Base-by-base conservation (phyloP, 2,888 invertebrate species). In the Amiota mariae region DNA sequence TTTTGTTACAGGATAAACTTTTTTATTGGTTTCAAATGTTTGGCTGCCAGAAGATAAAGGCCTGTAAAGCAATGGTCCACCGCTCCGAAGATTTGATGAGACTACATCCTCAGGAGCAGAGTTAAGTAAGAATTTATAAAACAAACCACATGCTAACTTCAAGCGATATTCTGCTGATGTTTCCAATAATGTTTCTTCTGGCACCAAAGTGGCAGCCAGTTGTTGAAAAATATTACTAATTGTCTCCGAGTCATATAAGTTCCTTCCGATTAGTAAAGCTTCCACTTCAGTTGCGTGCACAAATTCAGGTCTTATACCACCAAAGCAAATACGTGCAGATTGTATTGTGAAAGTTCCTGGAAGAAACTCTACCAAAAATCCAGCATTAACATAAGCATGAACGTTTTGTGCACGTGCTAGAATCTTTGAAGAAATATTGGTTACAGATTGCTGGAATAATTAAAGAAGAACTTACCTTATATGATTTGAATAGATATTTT, bases 341-440 rank as follows among this genome's bases (percentile, higher is more conserved):
- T 72, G 71, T 0, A 87, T 77, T 70, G 72, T 82, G 6, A 92
- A 88, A 79, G 91, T 85, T 1, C 63, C 12, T 74, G 91, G 77
- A 68, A 91, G 87, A 67, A 94, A 88, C 86, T 92, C 91, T 72
- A 94, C 91, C 13, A 93, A 87, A 81, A 95, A 94, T 1, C 93
- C 95, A 24, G 94, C 94, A 84, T 95, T 95, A 0, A 95, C 93
- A 70, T 93, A 92, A 0, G 95, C 95, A 80, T 94, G 94, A 0
- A 95, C 93, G 81, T 94, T 94, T 90, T 94, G 94, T 0, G 94
- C 92, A 73, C 94, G 90, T 0, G 94, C 93, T 92, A 94, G 94
- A 66, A 95, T 93, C 94, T 82, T 36, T 36, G 36, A 36, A 36
- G 36, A 36, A 36, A 6, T 36, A 36, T 36, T 36, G 36, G 8